These are phyloP conservation scores for Rhinopomastus cyanomelas DNA, from an alignment of 2,113 vertebrate genomes.

Conservation along the genomic window DNA sequence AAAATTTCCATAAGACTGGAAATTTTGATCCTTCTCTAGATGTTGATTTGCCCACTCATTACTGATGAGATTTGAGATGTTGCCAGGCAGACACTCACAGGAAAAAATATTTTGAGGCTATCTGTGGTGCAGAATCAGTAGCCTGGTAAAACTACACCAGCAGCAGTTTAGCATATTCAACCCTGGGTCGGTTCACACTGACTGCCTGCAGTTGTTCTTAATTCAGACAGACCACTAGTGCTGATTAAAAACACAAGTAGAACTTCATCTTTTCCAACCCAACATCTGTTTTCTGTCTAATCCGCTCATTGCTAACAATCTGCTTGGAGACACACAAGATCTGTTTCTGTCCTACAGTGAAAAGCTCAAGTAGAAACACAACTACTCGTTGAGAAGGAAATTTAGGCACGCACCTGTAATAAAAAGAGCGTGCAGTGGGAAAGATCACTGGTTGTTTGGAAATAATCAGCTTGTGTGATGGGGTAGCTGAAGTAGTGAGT, in stretches of 20 bases:
- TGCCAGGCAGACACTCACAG: background rate
- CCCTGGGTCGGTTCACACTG: background rate
- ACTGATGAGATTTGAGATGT: background rate
- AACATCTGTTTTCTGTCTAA: conserved; percentile 47
- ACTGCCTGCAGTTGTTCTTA: background rate
- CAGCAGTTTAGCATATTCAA: background rate
- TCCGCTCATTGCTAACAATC: background rate
- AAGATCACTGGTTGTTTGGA: background rate
- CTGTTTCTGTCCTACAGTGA: conserved; percentile 1
- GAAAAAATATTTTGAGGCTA: background rate
- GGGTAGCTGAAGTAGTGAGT: background rate
- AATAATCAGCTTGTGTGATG: background rate
- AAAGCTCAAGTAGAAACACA: conserved; percentile 3
- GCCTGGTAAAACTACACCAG: background rate
- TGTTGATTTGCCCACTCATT: background rate
- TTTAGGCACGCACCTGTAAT: background rate
- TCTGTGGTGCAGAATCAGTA: background rate
- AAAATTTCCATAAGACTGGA: too few relatives aligned
- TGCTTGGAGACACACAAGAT: background rate
- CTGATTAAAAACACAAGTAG: conserved; percentile 11
- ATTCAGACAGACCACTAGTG: background rate
- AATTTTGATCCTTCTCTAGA: background rate
- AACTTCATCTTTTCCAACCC: background rate
- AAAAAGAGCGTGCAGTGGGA: background rate
- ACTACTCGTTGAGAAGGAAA: background rate